A percentile compares a stretch with the other conserved stretches of the same genome.
Evolutionary conservation across 2,113 vertebrate species (phyloP).

Genomic region (Colaptes auratus): DNA sequence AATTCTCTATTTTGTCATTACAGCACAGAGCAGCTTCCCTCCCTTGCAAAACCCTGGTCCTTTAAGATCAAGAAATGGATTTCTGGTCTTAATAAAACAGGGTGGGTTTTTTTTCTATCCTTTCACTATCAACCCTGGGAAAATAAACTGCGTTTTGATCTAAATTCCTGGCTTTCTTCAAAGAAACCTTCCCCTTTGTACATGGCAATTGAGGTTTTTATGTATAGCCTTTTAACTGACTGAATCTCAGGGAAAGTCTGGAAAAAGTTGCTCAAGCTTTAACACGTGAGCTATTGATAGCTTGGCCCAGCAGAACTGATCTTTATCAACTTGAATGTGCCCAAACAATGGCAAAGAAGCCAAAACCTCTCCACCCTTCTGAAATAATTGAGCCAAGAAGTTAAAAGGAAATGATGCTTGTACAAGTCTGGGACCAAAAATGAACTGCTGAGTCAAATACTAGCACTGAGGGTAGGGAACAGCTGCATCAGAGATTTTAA

Average conservation of each 20-base stretch:
- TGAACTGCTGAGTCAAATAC: conserved; percentile 45
- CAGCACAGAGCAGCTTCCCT: neutral
- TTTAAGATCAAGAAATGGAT: conserved; percentile 40
- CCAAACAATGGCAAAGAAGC: conserved; percentile 45
- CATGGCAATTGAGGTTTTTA: conserved; percentile 6
- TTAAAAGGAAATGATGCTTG: conserved; percentile 17
- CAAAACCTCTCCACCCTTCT: conserved; percentile 57
- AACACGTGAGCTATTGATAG: conserved; percentile 33
- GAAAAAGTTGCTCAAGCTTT: conserved; percentile 40
- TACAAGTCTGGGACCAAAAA: neutral
- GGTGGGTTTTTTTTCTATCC: neutral
- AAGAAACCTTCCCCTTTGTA: conserved; percentile 36
- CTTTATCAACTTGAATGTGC: conserved; percentile 11
- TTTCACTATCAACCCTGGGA: conserved; percentile 32
- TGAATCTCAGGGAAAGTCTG: conserved; percentile 7
- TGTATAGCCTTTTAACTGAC: conserved; percentile 14
- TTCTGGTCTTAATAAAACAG: conserved; percentile 38
- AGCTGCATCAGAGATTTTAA: neutral
- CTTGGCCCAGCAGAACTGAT: conserved; percentile 48
- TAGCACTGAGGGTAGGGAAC: neutral
- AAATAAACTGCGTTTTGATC: conserved; percentile 55
- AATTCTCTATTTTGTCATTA: conserved; percentile 19
- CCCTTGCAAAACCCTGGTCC: neutral
- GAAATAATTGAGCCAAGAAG: conserved; percentile 26
- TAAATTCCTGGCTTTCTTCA: conserved; percentile 55